Evolutionary conservation across 1,140 invertebrate species (phyloP), one percentile per base, ranked within the genome.

Genomic region (Aphis gossypii): DNA sequence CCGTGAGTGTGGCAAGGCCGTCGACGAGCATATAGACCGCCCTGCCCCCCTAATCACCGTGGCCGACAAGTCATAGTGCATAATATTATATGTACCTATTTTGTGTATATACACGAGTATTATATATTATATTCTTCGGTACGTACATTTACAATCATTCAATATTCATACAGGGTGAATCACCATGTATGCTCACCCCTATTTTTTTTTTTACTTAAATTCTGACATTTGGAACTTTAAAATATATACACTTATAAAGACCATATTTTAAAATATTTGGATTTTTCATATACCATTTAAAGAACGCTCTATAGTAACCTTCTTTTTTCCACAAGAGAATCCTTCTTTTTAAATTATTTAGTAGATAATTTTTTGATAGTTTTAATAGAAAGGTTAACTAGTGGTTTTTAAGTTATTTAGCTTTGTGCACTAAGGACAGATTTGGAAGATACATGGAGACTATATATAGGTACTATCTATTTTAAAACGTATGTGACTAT

Each of bases 1-100:
- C 91, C 44, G 48, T 41, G 91, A 93, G 91, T 93, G 35, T 93
- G 68, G 82, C 91, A 93, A 93, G 91, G 91, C 6, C 91, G 82
- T 93, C 82, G n/a, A 84, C 76, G 83, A 92, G 91, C 60, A 48
- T 30, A 51, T n/a, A 54, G 18, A 84, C 91, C n/a, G 76, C n/a
- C 60, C 91, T 92, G 68, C 30, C 76, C 41, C 68, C 68, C 41
- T 91, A 76, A 76, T 91, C 38, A 5, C 30, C 60, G 25, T 56
- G 20, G 25, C 38, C 44, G 76, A 82, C 46, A 46, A 82, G 90
- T 44, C 51, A 82, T 21, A 48, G 18, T 38, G 48, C 44, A 25
- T 41, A 18, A 41, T 44, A 93, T 84, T 5, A 93, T 84, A 35
- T 83, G 30, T 68, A 68, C 30, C 9, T 84, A 41, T 83, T 21